A percentile compares a stretch with the other conserved stretches of the same genome.
Conservation (phyloP, 2,888 invertebrate species). For the Mesoligia furuncula region DNA sequence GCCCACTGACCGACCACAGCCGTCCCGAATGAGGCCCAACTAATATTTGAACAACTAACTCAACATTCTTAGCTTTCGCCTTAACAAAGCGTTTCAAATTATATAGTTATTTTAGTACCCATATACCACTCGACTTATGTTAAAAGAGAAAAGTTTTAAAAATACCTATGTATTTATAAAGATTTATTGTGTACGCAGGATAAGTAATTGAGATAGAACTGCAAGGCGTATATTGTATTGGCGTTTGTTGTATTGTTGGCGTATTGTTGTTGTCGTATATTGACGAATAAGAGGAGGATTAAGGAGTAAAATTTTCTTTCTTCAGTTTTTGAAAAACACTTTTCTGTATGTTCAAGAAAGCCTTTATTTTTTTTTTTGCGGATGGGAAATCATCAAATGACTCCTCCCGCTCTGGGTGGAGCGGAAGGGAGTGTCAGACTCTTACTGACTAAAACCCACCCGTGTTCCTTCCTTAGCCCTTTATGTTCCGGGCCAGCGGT, state of each 20-base stretch:
- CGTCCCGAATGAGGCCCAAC: constrained; percentile 35
- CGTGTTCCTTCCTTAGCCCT: too few species aligned
- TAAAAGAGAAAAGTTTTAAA: not conserved
- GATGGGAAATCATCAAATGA: too few species aligned
- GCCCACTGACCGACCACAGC: constrained; percentile 40
- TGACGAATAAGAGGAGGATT: not conserved
- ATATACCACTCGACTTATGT: not conserved
- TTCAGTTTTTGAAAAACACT: not conserved
- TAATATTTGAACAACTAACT: constrained; percentile 56
- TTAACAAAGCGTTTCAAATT: constrained; percentile 30
- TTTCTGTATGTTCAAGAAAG: not conserved
- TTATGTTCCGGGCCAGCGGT: too few species aligned
- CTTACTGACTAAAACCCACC: too few species aligned
- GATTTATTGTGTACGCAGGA: too few species aligned
- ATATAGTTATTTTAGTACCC: not conserved
- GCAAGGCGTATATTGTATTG: not conserved
- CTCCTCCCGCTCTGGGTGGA: too few species aligned
- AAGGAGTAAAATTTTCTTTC: not conserved
- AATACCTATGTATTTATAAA: not conserved
- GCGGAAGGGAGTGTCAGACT: too few species aligned
- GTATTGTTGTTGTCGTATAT: too few species aligned
- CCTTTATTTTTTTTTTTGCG: too few species aligned
- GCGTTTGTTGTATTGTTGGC: too few species aligned
- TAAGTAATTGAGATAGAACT: not conserved
- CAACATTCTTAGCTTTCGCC: constrained; percentile 44